A percentile compares a stretch with the other conserved stretches of the same genome.
Evolutionary conservation across 2,113 vertebrate genomes (phyloP).

Genomic region (Fregata magnificens): DNA sequence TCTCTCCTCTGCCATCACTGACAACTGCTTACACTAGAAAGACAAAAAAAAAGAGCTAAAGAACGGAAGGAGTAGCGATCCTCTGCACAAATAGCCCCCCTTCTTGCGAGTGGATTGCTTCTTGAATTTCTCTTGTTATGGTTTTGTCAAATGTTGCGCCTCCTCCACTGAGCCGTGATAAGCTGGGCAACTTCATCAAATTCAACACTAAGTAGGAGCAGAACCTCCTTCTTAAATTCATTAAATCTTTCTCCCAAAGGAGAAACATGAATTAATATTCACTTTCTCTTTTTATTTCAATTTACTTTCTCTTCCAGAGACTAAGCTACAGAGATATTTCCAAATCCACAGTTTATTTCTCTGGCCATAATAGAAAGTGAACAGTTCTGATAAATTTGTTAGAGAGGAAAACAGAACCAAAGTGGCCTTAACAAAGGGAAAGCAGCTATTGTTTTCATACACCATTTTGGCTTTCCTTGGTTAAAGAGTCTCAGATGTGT

Average conservation of each 20-base stretch:
- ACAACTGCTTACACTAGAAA: not conserved
- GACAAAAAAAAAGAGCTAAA: not conserved
- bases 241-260: not conserved
- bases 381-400: not conserved
- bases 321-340: not conserved
- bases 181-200: not conserved
- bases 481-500: not conserved
- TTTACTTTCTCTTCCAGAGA: not conserved
- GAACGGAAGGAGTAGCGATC: not conserved
- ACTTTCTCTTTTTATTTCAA: not conserved
- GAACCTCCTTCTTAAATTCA: conserved; percentile 22
- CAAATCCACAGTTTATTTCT: not conserved
- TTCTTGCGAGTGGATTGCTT: not conserved
- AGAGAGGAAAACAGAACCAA: not conserved
- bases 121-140: not conserved
- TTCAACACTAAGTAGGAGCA: conserved; percentile 1
- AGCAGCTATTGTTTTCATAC: not conserved
- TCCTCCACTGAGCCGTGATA: not conserved
- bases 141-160: not conserved
- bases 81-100: not conserved
- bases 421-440: not conserved
- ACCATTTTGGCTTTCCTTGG: not conserved
- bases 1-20: not conserved
- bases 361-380: not conserved
- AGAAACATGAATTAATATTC: not conserved